Base-by-base conservation (phyloP, 2,888 invertebrate genomes). In the Stenodera caucasica region DNA sequence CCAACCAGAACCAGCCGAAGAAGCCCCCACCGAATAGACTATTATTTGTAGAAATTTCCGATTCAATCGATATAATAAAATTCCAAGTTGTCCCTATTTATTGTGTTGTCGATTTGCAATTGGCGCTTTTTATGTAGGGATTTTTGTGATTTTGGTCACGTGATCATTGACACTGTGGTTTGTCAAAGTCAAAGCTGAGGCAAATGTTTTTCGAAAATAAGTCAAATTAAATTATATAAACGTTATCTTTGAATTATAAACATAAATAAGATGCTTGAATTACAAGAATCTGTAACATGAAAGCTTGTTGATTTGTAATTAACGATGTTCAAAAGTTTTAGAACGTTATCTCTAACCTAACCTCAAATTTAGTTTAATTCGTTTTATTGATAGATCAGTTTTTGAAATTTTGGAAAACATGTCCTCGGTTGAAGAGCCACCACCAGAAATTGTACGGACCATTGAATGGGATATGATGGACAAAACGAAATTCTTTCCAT, bases 381-480 rank as follows among this genome's bases (percentile, higher is more conserved):
- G 30, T 30, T 26, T 4, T 5, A 26, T 26, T 26, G 26, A 26
- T 4, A 26, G 26, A 26, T 26, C n/a, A 33, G 8, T n/a, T 3
- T 33, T 33, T 8, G 12, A 5, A 23, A 21, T 45, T 45, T 12
- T 12, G 12, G 23, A 23, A 45, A 45, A 45, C 1, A 61, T 61
- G 58, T 51, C 61, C 9, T 51, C 49, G 7, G 33, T 63, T 12
- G 63, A 63, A 15, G 45, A 50, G 12, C 53, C 59, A 50, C 59
- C 64, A 57, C 55, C 53, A 11, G 57, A 84, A 70, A 85, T 88
- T 57, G 90, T 93, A 64, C 89, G 88, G 26, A 95, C 91, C 6
- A 96, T 98, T 65, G 98, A 98, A 81, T 94, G 97, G 93, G 88
- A 96, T 69, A 98, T 98, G 98, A 93, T 98, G 95, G 93, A 98